phyloP scores from a whole-genome alignment of 1,140 invertebrate species.

The Bombus breviceps region DNA sequence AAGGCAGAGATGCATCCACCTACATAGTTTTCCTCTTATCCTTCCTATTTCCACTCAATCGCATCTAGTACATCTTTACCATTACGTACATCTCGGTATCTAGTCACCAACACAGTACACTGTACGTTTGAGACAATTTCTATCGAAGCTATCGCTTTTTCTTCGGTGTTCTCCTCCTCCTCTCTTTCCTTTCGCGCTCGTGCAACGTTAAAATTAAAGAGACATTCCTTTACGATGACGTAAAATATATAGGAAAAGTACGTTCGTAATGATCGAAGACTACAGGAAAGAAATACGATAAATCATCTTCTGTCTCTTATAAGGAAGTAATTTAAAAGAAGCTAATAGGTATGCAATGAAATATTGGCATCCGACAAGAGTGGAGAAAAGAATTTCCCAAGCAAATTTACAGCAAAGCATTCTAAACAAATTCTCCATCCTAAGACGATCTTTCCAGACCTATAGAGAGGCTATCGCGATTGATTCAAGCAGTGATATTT shows the following conservation, averaged over 20 bases:
- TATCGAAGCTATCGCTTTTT: constrained; percentile 6
- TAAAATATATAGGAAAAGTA: neutral
- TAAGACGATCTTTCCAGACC: too few relatives aligned
- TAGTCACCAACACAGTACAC: constrained; percentile 45
- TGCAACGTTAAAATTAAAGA: neutral
- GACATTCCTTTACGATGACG: neutral
- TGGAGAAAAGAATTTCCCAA: too few relatives aligned
- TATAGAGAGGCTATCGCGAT: neutral
- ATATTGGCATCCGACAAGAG: too few relatives aligned
- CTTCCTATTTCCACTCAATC: constrained; percentile 66
- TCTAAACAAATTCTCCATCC: too few relatives aligned
- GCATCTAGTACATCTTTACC: constrained; percentile 58
- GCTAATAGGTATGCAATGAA: too few relatives aligned
- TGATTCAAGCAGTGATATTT: neutral
- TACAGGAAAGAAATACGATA: neutral
- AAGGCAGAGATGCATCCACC: constrained; percentile 60
- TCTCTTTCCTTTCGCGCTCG: neutral
- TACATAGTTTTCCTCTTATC: constrained; percentile 65
- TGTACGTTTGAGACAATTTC: constrained; percentile 59
- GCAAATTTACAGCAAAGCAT: too few relatives aligned
- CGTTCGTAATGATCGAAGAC: neutral
- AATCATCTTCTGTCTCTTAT: too few relatives aligned
- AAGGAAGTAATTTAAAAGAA: too few relatives aligned
- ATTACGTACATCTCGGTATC: constrained; percentile 57
- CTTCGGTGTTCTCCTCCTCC: neutral